These are phyloP conservation scores for Platynereis dumerilii DNA, from an alignment of 2,888 invertebrate genomes.

Conservation along the genomic window DNA sequence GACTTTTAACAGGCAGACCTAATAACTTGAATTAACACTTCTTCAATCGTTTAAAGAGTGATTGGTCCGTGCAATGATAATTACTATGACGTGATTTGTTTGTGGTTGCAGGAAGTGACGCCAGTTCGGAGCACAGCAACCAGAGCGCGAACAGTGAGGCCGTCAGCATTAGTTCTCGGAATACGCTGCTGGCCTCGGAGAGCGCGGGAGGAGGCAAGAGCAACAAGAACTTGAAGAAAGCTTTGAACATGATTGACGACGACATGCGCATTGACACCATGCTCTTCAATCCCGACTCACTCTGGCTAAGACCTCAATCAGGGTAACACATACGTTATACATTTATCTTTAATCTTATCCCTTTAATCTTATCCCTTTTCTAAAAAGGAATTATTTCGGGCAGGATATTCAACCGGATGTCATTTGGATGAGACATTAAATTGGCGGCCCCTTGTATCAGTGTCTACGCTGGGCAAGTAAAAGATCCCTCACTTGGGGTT, in stretches of 20 bases:
- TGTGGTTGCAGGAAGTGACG: conserved; percentile 54
- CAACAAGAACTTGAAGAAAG: conserved; percentile 31
- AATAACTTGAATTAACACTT: too few relatives aligned
- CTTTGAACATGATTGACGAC: conserved; percentile 44
- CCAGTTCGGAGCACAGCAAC: conserved; percentile 74
- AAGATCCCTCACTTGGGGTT: too few relatives aligned
- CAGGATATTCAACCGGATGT: too few relatives aligned
- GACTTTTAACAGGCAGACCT: too few relatives aligned
- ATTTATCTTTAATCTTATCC: neutral
- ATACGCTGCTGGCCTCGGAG: conserved; percentile 78
- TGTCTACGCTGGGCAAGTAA: too few relatives aligned
- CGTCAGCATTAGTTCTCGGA: conserved; percentile 66
- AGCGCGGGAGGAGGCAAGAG: conserved; percentile 74
- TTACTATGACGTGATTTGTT: too few relatives aligned
- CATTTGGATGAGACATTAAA: too few relatives aligned
- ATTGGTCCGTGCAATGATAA: too few relatives aligned
- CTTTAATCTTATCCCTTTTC: neutral
- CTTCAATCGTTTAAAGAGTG: too few relatives aligned
- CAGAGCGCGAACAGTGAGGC: conserved; percentile 48
- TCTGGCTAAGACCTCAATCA: conserved; percentile 76
- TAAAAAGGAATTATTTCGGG: too few relatives aligned
- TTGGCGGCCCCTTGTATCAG: too few relatives aligned
- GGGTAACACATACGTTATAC: conserved; percentile 41
- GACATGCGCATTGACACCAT: conserved; percentile 54
- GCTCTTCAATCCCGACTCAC: conserved; percentile 78